Percentiles rank a stretch among this genome's conserved stretches.
These are phyloP conservation scores for Chironomus tepperi DNA, from an alignment of 1,140 invertebrate species.

Conservation along the genomic window DNA sequence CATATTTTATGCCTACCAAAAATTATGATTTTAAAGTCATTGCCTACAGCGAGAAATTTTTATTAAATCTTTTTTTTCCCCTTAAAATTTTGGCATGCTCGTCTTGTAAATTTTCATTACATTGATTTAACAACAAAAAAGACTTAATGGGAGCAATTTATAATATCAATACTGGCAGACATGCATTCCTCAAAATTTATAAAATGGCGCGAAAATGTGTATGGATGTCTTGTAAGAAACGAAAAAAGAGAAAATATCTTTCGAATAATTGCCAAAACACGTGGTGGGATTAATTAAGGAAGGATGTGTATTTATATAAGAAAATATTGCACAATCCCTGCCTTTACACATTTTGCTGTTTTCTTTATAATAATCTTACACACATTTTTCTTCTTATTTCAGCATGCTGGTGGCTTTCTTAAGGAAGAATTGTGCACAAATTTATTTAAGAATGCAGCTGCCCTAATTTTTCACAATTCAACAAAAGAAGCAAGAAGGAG, in stretches of 20 bases:
- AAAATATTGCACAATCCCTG: background rate
- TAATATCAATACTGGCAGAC: background rate
- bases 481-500: background rate
- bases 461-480: constrained; percentile 13
- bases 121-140: no score
- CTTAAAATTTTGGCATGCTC: no score
- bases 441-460: background rate
- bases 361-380: background rate
- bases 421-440: background rate
- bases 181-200: background rate
- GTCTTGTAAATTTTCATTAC: no score
- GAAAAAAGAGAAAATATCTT: background rate
- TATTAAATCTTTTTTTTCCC: no score
- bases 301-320: background rate
- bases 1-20: no score
- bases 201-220: constrained; percentile 5
- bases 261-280: background rate
- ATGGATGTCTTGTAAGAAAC: background rate
- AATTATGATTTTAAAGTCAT: no score
- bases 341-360: background rate
- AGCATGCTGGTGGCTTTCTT: background rate
- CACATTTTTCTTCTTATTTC: background rate
- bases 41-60: no score
- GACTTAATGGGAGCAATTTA: no score
- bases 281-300: background rate